A percentile compares a stretch with the other conserved stretches of the same genome.
phyloP scores from a whole-genome alignment of 2,888 invertebrate species.

The Abscondita cerata region DNA sequence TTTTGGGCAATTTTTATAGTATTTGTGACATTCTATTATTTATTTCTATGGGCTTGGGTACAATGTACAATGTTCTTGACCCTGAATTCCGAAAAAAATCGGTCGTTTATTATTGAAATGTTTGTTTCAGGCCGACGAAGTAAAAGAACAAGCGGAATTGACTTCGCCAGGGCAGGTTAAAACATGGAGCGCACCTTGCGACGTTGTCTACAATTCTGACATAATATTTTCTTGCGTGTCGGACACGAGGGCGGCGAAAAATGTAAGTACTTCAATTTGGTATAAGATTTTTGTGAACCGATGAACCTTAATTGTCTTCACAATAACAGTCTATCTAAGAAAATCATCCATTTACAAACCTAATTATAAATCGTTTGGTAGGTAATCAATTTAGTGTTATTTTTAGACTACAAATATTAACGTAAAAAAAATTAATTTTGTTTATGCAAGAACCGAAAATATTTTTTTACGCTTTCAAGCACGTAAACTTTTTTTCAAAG shows the following conservation, averaged over 20 bases:
- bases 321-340: too few species aligned
- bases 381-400: too few species aligned
- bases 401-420: too few species aligned
- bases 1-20: too few species aligned
- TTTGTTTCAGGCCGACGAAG: slow-evolving; percentile 53
- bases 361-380: too few species aligned
- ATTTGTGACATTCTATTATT: too few species aligned
- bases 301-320: neutral
- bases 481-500: too few species aligned
- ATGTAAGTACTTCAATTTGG: slow-evolving; percentile 66
- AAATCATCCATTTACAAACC: too few species aligned
- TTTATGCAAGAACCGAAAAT: too few species aligned
- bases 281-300: neutral
- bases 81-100: neutral
- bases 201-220: slow-evolving; percentile 90
- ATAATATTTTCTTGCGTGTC: slow-evolving; percentile 96
- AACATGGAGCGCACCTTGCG: slow-evolving; percentile 87
- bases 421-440: too few species aligned
- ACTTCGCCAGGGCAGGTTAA: slow-evolving; percentile 73
- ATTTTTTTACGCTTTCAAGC: too few species aligned
- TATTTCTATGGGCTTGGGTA: too few species aligned
- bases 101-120: neutral
- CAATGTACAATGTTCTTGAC: neutral
- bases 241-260: slow-evolving; percentile 92
- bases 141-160: slow-evolving; percentile 52